Base-by-base conservation (phyloP, 1,140 invertebrate genomes). In the Musca domestica region DNA sequence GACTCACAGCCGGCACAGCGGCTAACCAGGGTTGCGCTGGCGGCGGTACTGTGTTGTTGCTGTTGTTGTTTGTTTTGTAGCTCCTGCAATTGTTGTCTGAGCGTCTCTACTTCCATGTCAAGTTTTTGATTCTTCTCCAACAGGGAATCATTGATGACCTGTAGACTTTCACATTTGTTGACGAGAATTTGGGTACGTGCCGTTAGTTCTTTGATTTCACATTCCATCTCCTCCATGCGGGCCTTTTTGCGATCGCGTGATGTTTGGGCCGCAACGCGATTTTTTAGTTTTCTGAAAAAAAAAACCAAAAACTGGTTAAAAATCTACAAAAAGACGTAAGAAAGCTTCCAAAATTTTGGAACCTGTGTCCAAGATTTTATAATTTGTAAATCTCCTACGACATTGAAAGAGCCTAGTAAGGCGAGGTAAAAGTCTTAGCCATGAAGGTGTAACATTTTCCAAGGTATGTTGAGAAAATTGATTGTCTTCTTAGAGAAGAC, bases 211-310 rank as follows among this genome's bases (percentile, higher is more conserved):
- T 86, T 84, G 7, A 94, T 86, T 48, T 88, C 87, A 14, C 83
- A 82, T 83, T 98, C 95, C 81, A 98, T 87, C 73, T 95, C 91
- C 69, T 92, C 90, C 87, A 98, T 90, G 78, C 91, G 90, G 0
- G 92, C 92, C 81, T 98, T 98, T 78, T 98, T 98, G n/a, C 95
- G 87, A 82, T 99, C 97, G 64, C 97, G 86, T 0, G 96, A 98
- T 48, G 93, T 96, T 82, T 99, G 96, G n/a, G 97, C 97, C 46
- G 97, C 96, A 15, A 98, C 94, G 74, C 96, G 86, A 81, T 98
- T 99, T 82, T 98, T 98, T 71, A 98, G 80, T 85, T 98, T 98
- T 81, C 96, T 96, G 78, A 64, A 83, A 83, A 75, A 78, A 48
- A 71, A 63, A 6, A 19, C 7, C n/a, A 47, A 46, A 34, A 30